Base-by-base conservation (phyloP, 1,140 invertebrate genomes). In the Euwallacea fornicatus region DNA sequence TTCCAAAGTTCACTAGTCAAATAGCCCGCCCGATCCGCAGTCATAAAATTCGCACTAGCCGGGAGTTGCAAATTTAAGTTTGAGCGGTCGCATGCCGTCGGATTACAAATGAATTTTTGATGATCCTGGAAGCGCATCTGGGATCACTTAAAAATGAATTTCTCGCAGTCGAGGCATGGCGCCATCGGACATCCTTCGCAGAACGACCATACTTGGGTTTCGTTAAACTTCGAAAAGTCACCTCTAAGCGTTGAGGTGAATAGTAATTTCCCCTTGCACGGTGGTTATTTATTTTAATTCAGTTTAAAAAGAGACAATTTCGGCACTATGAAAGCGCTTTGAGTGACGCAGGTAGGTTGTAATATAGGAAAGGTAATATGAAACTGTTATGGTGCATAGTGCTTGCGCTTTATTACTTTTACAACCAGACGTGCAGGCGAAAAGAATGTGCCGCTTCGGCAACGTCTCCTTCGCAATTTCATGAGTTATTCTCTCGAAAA, bases 1-100 rank as follows among this genome's bases (percentile, higher is more conserved):
- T 50, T 33, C 21, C 4, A 33, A 33, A 33, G 21, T 33, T 33
- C 21, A 33, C 21, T 4, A 33, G 46, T 50, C 46, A 50, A 50
- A 50, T 50, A 50, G 6, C 13, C 13, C 13, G 2, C 9, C 9
- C 9, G 13, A 13, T 50, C 46, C 44, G 41, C 42, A 47, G 42
- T 63, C 42, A 63, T 63, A 63, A 63, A 63, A 63, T 47, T 63
- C 61, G 11, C 44, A 63, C 61, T 63, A 63, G 61, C 43, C 42
- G 46, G 4, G 42, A 63, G 42, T 63, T 66, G 47, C 64, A 66
- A 66, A 66, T 54, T 55, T 15, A 43, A 66, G 64, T 66, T 66
- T 66, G 54, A 66, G 64, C 43, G 54, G 41, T 46, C 64, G 41
- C 62, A 58, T n/a, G 21, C 21, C 21, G 21, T 33, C 13, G 62